A percentile compares a stretch with the other conserved stretches of the same genome.
These are phyloP conservation scores for Brachypterus glaber DNA, from an alignment of 2,888 invertebrate species.

Conservation along the genomic window DNA sequence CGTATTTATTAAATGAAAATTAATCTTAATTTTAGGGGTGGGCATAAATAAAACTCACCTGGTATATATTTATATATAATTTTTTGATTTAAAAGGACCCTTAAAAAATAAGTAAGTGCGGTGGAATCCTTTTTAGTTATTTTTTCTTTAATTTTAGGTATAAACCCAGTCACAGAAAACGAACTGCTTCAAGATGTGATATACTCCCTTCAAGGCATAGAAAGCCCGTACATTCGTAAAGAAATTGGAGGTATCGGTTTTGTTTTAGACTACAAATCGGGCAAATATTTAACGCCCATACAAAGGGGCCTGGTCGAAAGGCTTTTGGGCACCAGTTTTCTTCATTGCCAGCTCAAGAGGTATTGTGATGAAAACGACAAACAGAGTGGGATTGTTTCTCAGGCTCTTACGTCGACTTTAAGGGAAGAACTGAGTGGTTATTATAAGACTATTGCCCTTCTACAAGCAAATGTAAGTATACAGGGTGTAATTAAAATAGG, in stretches of 20 bases:
- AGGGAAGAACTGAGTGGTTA: constrained; percentile 80
- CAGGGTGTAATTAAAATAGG: too few relatives aligned
- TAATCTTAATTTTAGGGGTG: too few relatives aligned
- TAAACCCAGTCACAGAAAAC: constrained; percentile 36
- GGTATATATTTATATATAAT: too few relatives aligned
- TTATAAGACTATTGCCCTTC: constrained; percentile 75
- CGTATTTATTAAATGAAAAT: too few relatives aligned
- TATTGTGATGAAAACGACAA: constrained; percentile 66
- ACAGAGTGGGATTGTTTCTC: constrained; percentile 62
- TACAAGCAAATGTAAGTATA: constrained; percentile 78
- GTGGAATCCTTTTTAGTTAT: constrained; percentile 2
- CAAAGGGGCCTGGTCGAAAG: constrained; percentile 58
- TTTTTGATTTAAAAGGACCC: too few relatives aligned
- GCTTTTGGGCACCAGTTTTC: constrained; percentile 72
- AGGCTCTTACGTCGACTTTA: constrained; percentile 77
- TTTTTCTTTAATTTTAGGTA: constrained; percentile 15
- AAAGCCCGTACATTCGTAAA: constrained; percentile 62
- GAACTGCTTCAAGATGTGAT: constrained; percentile 67
- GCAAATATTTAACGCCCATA: constrained; percentile 43
- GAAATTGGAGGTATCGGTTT: constrained; percentile 53
- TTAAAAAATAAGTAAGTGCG: too few relatives aligned
- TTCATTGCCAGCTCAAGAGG: constrained; percentile 68
- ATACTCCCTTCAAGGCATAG: constrained; percentile 81
- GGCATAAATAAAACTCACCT: too few relatives aligned
- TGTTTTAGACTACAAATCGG: constrained; percentile 48